These are phyloP conservation scores for Aphyosemion australe DNA, from an alignment of 2,113 vertebrate species.

Conservation along the genomic window DNA sequence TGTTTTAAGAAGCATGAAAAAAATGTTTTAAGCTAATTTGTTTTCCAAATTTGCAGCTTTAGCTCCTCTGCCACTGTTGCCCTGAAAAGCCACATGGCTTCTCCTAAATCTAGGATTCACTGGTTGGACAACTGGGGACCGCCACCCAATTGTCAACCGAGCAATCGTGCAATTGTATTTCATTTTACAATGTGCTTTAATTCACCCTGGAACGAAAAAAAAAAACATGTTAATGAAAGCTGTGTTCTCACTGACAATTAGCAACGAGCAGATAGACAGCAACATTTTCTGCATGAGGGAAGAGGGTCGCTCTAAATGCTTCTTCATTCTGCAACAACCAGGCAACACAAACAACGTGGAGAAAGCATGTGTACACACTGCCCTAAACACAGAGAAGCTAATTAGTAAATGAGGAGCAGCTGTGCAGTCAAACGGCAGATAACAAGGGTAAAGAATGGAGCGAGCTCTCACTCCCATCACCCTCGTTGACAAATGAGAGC, in stretches of 20 bases:
- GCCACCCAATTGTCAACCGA: too few species aligned
- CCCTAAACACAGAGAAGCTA: conserved; percentile 33
- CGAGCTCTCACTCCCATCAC: conserved; percentile 2
- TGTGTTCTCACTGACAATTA: conserved; percentile 7
- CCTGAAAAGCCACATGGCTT: too few species aligned
- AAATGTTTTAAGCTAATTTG: too few species aligned
- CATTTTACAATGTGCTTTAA: background rate
- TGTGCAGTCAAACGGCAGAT: conserved; percentile 39
- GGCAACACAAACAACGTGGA: conserved; percentile 19
- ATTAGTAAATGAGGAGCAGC: conserved; percentile 50
- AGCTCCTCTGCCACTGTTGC: too few species aligned
- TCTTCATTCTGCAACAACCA: conserved; percentile 9
- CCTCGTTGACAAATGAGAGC: conserved; percentile 14
- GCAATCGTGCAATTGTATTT: background rate
- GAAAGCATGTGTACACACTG: conserved; percentile 23
- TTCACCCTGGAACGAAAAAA: background rate
- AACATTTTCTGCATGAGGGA: conserved; percentile 8
- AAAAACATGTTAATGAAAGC: background rate
- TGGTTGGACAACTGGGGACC: too few species aligned
- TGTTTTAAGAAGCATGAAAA: too few species aligned
- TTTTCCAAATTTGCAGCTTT: too few species aligned
- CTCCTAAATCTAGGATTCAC: too few species aligned
- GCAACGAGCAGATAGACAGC: conserved; percentile 17
- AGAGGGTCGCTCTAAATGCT: conserved; percentile 22
- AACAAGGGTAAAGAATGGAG: conserved; percentile 18